A percentile compares a stretch with the other conserved stretches of the same genome.
Conservation (phyloP, 2,797 vertebrate species). For the Muraenolepis orangiensis region DNA sequence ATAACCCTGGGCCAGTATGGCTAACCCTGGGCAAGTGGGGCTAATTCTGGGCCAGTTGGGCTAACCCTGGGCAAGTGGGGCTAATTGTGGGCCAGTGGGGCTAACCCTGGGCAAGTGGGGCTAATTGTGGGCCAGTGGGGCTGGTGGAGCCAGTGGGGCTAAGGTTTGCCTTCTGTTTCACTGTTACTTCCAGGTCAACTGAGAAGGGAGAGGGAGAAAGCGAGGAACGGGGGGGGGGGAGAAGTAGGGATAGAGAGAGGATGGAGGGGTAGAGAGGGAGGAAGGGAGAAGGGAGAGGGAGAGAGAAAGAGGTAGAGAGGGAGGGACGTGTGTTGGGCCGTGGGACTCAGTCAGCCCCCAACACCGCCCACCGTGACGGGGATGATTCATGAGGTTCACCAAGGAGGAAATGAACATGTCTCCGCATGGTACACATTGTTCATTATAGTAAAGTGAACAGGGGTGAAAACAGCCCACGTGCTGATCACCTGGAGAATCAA, state of each 20-base stretch:
- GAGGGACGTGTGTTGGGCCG: constrained; percentile 25
- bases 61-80: too few relatives aligned
- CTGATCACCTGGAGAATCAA: too few relatives aligned
- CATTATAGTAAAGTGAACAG: neutral
- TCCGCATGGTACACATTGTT: neutral
- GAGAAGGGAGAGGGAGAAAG: constrained; percentile 15
- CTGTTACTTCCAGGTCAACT: constrained; percentile 76
- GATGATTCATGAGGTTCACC: neutral
- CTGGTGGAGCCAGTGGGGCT: constrained; percentile 58
- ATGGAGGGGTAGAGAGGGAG: too few relatives aligned
- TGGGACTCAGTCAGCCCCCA: constrained; percentile 25
- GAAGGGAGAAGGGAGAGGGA: too few relatives aligned
- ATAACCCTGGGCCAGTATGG: too few relatives aligned
- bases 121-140: constrained; percentile 46
- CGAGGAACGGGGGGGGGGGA: too few relatives aligned
- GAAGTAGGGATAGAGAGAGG: neutral
- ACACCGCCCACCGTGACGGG: neutral
- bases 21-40: too few relatives aligned
- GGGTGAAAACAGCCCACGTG: too few relatives aligned
- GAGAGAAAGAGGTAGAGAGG: too few relatives aligned
- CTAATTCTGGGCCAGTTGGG: too few relatives aligned
- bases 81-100: too few relatives aligned
- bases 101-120: too few relatives aligned
- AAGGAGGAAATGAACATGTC: neutral
- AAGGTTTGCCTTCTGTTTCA: constrained; percentile 68